phyloP scores from a whole-genome alignment of 2,797 vertebrate genomes.

The Pseudotriccus pelzelni region DNA sequence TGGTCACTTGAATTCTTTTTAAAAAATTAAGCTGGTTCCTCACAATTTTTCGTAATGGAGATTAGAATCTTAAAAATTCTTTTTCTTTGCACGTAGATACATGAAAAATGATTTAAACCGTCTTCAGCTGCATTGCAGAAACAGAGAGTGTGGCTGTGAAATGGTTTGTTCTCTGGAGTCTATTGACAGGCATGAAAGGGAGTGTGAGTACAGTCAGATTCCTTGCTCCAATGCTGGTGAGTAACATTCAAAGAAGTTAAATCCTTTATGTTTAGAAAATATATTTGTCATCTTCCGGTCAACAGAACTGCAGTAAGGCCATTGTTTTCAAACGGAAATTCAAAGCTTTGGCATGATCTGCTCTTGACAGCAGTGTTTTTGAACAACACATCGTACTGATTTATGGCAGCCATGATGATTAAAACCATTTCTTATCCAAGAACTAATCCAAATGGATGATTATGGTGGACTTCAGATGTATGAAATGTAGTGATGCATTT shows the following conservation, averaged over 20 bases:
- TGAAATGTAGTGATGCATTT: not conserved
- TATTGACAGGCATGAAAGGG: constrained; percentile 84
- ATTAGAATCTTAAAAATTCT: not conserved
- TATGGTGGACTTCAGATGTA: not conserved
- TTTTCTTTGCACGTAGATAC: constrained; percentile 75
- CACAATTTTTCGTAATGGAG: not conserved
- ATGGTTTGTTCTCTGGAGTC: constrained; percentile 87
- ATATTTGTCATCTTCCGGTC: not conserved
- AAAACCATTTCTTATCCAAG: not conserved
- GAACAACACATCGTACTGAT: not conserved
- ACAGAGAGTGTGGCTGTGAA: constrained; percentile 84
- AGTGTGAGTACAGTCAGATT: constrained; percentile 85
- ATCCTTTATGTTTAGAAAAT: not conserved
- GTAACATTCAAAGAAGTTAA: not conserved
- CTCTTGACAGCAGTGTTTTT: not conserved
- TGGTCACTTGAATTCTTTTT: not conserved
- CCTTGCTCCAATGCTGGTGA: constrained; percentile 84
- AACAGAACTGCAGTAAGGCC: not conserved
- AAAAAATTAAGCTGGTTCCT: not conserved
- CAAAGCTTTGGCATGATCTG: not conserved
- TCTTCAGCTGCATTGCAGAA: constrained; percentile 88
- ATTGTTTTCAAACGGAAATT: not conserved
- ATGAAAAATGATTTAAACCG: constrained; percentile 90
- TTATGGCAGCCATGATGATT: not conserved
- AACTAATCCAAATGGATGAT: not conserved